These are phyloP conservation scores for Tragelaphus strepsiceros DNA, from an alignment of 2,113 vertebrate species.

Conservation along the genomic window DNA sequence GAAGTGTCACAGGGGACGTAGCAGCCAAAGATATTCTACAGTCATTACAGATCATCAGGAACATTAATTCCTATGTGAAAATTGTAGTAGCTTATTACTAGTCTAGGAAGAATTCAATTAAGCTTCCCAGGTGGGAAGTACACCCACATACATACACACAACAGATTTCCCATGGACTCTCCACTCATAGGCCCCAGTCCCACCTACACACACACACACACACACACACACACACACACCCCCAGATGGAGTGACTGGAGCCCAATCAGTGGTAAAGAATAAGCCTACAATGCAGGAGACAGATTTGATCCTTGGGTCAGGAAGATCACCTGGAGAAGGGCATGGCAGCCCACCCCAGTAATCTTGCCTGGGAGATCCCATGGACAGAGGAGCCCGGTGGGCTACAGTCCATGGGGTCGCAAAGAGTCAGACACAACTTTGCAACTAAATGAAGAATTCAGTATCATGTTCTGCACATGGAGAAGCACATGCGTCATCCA, in stretches of 20 bases:
- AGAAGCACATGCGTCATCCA: fast-evolving
- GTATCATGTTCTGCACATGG: fast-evolving
- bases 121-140: not conserved
- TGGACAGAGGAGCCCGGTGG: not conserved
- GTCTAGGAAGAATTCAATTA: fast-evolving
- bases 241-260: not conserved
- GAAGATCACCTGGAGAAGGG: not conserved
- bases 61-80: no score
- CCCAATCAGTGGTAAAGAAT: not conserved
- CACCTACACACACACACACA: fast-evolving
- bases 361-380: not conserved
- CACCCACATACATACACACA: not conserved
- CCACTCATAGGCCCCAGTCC: not conserved
- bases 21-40: fast-evolving
- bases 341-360: not conserved
- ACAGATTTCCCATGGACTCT: no score
- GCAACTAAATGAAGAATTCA: not conserved
- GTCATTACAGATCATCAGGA: not conserved
- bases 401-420: not conserved
- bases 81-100: fast-evolving
- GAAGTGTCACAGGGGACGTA: fast-evolving
- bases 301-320: not conserved
- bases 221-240: no score
- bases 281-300: not conserved
- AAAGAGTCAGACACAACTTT: not conserved